phyloP scores from a whole-genome alignment of 2,113 vertebrate genomes.

The Apeltes quadracus region DNA sequence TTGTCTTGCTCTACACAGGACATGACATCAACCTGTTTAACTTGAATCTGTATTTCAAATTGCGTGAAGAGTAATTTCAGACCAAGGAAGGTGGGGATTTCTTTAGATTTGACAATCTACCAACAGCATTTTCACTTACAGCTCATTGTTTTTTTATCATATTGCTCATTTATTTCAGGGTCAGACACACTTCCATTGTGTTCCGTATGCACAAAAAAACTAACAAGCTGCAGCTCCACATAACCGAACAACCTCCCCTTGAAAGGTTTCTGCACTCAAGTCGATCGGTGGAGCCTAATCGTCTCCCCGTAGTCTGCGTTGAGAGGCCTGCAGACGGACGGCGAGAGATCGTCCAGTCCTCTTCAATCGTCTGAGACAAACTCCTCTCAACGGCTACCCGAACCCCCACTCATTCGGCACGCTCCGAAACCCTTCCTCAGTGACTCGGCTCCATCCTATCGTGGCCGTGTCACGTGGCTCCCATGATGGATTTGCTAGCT shows the following conservation, averaged over 20 bases:
- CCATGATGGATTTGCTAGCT: constrained; percentile 42
- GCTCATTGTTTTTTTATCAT: neutral
- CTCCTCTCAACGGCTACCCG: constrained; percentile 67
- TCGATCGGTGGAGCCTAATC: constrained; percentile 86
- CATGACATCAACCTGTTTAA: neutral
- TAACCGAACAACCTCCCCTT: constrained; percentile 28
- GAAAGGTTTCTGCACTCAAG: constrained; percentile 78
- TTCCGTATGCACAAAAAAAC: neutral
- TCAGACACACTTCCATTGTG: neutral
- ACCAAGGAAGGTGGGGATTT: neutral
- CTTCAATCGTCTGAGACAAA: constrained; percentile 59
- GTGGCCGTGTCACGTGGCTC: constrained; percentile 27
- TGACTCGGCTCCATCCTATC: constrained; percentile 36
- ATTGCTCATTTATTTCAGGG: neutral
- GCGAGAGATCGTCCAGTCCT: constrained; percentile 20
- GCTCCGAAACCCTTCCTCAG: constrained; percentile 19
- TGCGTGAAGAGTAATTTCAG: neutral
- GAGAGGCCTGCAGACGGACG: constrained; percentile 49
- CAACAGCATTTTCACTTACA: neutral
- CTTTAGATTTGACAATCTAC: neutral
- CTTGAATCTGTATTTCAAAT: neutral
- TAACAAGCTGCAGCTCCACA: constrained; percentile 28
- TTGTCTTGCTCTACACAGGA: neutral
- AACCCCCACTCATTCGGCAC: constrained; percentile 51
- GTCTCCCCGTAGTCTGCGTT: constrained; percentile 56